A percentile compares a stretch with the other conserved stretches of the same genome.
Conservation (phyloP, 2,888 invertebrate genomes). For the Xestia ashworthii region DNA sequence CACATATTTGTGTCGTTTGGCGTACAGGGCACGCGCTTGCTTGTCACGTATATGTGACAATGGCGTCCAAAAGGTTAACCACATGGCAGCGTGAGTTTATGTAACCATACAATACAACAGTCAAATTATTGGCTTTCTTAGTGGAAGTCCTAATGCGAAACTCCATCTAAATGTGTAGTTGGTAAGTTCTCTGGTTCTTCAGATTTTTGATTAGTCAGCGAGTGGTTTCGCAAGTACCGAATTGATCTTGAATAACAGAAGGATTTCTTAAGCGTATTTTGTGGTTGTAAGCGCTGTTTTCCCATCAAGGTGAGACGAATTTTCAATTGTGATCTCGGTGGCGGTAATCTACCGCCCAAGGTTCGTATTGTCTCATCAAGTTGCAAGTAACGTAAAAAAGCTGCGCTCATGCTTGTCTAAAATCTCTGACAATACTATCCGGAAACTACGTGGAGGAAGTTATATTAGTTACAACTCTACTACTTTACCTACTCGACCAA, state of each 20-base stretch:
- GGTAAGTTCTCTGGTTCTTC: not conserved
- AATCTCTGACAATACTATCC: not conserved
- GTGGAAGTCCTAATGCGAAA: not conserved
- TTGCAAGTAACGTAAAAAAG: constrained; percentile 23
- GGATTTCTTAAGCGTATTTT: constrained; percentile 23
- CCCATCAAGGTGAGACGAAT: constrained; percentile 24
- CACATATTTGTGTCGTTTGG: no score
- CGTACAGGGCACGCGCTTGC: no score
- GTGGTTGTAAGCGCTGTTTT: constrained; percentile 24
- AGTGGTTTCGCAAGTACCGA: not conserved
- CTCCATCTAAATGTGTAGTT: not conserved
- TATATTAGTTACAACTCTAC: not conserved
- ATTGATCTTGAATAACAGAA: constrained; percentile 2
- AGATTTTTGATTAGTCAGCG: constrained; percentile 6
- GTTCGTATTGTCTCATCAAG: constrained; percentile 40
- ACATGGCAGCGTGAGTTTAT: no score
- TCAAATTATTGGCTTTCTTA: not conserved
- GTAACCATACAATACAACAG: not conserved
- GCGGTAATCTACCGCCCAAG: constrained; percentile 30
- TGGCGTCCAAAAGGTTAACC: no score
- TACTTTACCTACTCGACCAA: constrained; percentile 1
- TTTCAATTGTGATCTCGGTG: constrained; percentile 39
- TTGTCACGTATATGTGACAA: no score
- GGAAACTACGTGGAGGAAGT: not conserved
- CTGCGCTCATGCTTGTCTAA: not conserved